Conservation (phyloP, 2,113 vertebrate genomes). For the Vicugna pacos region DNA sequence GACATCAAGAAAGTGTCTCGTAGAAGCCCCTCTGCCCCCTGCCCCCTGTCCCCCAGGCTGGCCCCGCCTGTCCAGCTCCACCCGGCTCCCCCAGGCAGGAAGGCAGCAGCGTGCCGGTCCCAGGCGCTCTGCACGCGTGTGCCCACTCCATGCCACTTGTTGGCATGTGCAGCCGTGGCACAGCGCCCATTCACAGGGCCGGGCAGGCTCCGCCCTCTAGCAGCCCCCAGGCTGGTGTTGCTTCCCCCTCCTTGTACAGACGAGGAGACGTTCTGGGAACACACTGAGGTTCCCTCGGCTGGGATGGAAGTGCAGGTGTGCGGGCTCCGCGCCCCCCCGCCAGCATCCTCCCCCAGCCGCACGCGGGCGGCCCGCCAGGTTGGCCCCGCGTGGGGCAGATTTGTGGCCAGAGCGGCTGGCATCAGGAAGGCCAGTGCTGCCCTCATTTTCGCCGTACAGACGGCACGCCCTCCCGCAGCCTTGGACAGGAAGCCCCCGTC, state of each 20-base stretch:
- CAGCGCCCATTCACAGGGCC: background rate
- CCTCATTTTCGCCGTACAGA: background rate
- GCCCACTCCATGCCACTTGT: accelerated
- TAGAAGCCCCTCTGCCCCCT: background rate
- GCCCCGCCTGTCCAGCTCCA: accelerated
- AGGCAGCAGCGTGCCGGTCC: accelerated
- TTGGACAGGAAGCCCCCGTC: background rate
- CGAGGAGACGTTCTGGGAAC: background rate
- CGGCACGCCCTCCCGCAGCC: accelerated
- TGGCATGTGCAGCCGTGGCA: accelerated
- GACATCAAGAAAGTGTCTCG: accelerated
- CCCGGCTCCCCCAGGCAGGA: background rate
- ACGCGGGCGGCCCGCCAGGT: background rate
- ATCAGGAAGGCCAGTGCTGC: accelerated
- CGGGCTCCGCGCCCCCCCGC: too few species aligned
- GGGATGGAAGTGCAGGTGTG: background rate
- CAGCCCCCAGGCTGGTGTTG: background rate
- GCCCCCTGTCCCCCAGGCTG: too few species aligned
- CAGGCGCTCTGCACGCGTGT: too few species aligned
- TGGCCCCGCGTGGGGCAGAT: background rate
- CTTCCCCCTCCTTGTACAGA: background rate
- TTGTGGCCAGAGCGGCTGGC: accelerated
- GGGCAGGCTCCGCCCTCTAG: background rate
- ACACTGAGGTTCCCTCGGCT: background rate
- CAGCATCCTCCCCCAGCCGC: background rate